These are phyloP conservation scores for Pogonocherus hispidulus DNA, from an alignment of 2,888 invertebrate genomes.

Conservation along the genomic window DNA sequence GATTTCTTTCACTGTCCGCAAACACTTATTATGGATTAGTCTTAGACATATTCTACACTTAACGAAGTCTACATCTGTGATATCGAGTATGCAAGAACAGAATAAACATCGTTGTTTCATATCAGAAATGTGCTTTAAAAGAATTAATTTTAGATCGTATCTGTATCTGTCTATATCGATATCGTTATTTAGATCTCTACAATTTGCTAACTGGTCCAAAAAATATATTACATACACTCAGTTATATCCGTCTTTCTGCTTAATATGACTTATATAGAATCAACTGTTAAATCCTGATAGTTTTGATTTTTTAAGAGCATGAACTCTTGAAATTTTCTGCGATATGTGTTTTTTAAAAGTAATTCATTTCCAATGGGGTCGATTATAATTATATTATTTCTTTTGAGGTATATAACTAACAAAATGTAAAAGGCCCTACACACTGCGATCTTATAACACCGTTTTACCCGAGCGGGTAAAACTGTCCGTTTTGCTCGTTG, in stretches of 20 bases:
- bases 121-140: neutral
- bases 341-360: neutral
- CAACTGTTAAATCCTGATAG: neutral
- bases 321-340: neutral
- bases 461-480: no score
- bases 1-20: neutral
- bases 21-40: neutral
- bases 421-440: no score
- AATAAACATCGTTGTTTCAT: neutral
- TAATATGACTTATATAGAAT: neutral
- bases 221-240: constrained; percentile 1
- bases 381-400: neutral
- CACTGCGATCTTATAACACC: no score
- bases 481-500: no score
- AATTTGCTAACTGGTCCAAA: neutral
- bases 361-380: neutral
- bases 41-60: neutral
- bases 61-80: neutral
- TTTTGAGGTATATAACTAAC: neutral
- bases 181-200: neutral
- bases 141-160: neutral
- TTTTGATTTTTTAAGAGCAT: neutral
- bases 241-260: neutral
- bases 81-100: neutral
- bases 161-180: constrained; percentile 4